A percentile compares a stretch with the other conserved stretches of the same genome.
phyloP scores from a whole-genome alignment of 1,140 invertebrate species.

The Hycleus cichorii region DNA sequence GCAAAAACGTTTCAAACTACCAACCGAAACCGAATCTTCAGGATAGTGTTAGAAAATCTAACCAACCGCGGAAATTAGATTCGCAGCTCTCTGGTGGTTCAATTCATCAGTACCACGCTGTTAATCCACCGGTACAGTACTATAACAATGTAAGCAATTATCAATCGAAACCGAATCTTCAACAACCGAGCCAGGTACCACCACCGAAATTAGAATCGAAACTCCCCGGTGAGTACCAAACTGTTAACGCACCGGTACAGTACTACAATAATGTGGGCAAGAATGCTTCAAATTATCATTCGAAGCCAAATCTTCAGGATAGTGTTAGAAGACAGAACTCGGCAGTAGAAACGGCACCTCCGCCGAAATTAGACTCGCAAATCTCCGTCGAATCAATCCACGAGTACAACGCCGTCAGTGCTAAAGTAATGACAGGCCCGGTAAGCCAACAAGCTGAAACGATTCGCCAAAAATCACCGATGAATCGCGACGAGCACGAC shows the following conservation, averaged over 20 bases:
- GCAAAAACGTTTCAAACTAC: not conserved
- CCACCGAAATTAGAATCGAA: too few relatives aligned
- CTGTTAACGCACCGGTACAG: not conserved
- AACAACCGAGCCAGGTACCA: too few relatives aligned
- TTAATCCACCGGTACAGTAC: slow-evolving; percentile 39
- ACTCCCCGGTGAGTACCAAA: not conserved
- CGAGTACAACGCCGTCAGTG: slow-evolving; percentile 43
- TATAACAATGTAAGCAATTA: too few relatives aligned
- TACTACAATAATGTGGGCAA: not conserved
- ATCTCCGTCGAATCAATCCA: slow-evolving; percentile 26
- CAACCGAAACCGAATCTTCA: slow-evolving; percentile 6
- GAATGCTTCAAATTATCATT: slow-evolving; percentile 2
- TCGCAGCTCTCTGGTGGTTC: slow-evolving; percentile 26
- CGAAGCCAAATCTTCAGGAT: not conserved
- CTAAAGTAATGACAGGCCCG: slow-evolving; percentile 57
- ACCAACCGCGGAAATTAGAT: slow-evolving; percentile 17
- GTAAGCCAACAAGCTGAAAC: slow-evolving; percentile 54
- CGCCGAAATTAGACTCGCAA: slow-evolving; percentile 23
- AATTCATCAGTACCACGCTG: slow-evolving; percentile 35
- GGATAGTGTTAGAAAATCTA: too few relatives aligned
- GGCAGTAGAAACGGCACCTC: not conserved
- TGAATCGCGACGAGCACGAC: slow-evolving; percentile 40
- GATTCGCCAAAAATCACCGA: slow-evolving; percentile 45
- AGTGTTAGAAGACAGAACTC: too few relatives aligned
- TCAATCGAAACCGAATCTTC: too few relatives aligned